Evolutionary conservation across 2,888 invertebrate species (phyloP), one percentile per base, ranked within the genome.

Genomic region (Pterobdella sp.): DNA sequence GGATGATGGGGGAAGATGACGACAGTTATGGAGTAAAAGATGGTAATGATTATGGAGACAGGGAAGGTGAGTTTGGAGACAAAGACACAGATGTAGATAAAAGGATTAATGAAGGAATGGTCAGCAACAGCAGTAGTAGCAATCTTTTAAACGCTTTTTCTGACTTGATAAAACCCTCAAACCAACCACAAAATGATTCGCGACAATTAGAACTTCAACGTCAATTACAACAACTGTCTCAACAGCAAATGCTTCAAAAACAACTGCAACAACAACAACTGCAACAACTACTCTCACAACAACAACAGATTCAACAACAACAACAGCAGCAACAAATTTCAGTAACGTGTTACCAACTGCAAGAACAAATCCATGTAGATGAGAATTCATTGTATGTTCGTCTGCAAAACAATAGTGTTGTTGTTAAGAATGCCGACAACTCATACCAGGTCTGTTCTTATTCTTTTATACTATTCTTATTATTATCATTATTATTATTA

Each of bases 311-410:
- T 14, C 52, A 49, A 49, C 65, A 29, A 31, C 65, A 65, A 31
- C 65, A 65, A 31, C 63, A 71, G 37, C 60, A 34, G n/a, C 71
- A 71, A 35, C 60, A 60, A 71, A 34, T 63, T 10, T 63, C 56
- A 7, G 71, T 71, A 22, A 63, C 71, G 2, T 71, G 71, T 31
- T 71, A 63, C 37, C 71, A 52, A 26, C 42, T 63, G 63, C 71
- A 71, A 63, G 71, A 71, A 22, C 56, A 71, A 34, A 71, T 71
- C 31, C 71, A 71, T n/a, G 35, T 71, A 7, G 56, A 71, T n/a
- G 71, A 71, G 31, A 71, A 71, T 71, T 52, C 71, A n/a, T n/a
- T 34, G 52, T 71, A 71, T 63, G 71, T 71, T 18, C 71, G 56
- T n/a, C 60, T 56, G 26, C 63, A 63, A 63, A 56, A 71, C 34